Conservation (phyloP, 2,888 invertebrate species). For the Lycophotia porphyrea region DNA sequence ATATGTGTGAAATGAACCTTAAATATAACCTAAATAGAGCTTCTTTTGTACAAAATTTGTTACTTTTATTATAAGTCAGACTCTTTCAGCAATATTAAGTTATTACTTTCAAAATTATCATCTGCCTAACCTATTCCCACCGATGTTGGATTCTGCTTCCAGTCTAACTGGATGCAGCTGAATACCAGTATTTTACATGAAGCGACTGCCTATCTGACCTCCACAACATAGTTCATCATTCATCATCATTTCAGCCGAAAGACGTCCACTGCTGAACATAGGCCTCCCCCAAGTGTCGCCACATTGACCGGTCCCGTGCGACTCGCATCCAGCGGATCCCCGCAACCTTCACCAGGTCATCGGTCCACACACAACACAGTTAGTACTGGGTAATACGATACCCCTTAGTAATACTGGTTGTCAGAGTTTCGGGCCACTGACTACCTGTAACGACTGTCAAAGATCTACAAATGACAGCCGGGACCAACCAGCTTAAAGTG, state of each 20-base stretch:
- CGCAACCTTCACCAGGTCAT: too few relatives aligned
- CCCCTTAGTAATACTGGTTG: neutral
- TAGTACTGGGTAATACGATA: neutral
- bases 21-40: neutral
- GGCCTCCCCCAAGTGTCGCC: too few relatives aligned
- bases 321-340: too few relatives aligned
- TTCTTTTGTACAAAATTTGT: neutral
- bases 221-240: neutral
- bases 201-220: neutral
- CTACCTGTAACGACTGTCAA: too few relatives aligned
- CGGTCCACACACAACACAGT: neutral
- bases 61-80: neutral
- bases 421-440: neutral
- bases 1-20: slow-evolving; percentile 21
- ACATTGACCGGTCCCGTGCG: too few relatives aligned
- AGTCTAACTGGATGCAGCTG: neutral
- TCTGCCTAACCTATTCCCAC: neutral
- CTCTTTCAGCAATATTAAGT: neutral
- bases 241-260: too few relatives aligned
- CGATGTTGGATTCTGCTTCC: neutral
- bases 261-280: too few relatives aligned
- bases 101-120: neutral
- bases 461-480: too few relatives aligned
- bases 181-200: neutral
- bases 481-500: too few relatives aligned